Evolutionary conservation across 2,888 invertebrate genomes (phyloP), one percentile per base, ranked within the genome.

Genomic region (Orthosia incerta): DNA sequence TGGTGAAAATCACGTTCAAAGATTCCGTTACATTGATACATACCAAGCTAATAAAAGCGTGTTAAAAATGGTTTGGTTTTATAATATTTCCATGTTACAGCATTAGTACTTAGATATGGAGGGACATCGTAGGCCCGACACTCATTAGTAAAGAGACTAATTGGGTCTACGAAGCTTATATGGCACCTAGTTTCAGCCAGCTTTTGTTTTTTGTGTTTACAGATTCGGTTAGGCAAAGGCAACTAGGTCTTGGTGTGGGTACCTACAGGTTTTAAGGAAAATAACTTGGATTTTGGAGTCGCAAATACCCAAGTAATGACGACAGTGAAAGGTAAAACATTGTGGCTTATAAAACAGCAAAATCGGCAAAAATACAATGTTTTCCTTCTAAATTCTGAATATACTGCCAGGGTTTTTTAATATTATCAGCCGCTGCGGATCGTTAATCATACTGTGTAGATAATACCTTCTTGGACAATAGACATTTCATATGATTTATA

Each of bases 361-460:
- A 68, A 57, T 76, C 13, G 4, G 2, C 2, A 11, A n/a, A 23
- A 53, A 45, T 9, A 12, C 0, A 7, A 4, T 13, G 26, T 56
- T 56, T 71, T 56, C 15, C 53, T 50, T 55, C 0, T 23, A 56
- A 59, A 50, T 13, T 4, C 13, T 39, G 55, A 23, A 64, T 45
- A 39, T 15, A 60, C 55, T 46, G 13, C 7, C 18, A 62, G 74
- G 31, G 63, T 79, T 76, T 75, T 79, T 85, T 80, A 80, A 78
- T 74, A 81, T 64, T 60, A 65, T 70, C 50, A 51, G 65, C 46
- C 26, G 39, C 59, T 67, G 50, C n/a, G 56, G 63, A 71, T 81
- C 82, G 81, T 87, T 83, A 76, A 82, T 86, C 84, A 83, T 74
- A 77, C 56, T 76, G 71, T 71, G n/a, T n/a, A 31, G 39, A 7